Conservation (phyloP, 1,140 invertebrate genomes). For the Apis dorsata region DNA sequence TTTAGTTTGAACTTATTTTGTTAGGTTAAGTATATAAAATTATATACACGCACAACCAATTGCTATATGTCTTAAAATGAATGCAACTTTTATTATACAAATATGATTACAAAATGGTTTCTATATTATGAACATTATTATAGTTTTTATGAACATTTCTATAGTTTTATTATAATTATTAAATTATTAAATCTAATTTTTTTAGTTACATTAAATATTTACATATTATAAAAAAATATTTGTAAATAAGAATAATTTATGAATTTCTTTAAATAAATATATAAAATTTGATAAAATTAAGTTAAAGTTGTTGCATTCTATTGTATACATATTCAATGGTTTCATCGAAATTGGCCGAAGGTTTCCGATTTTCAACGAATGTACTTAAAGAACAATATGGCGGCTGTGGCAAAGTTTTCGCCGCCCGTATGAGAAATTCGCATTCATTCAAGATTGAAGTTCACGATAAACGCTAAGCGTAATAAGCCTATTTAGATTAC, state of each 20-base stretch:
- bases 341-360: conserved; percentile 34
- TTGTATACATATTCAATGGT: conserved; percentile 1
- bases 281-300: not conserved
- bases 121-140: not conserved
- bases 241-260: not conserved
- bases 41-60: conserved; percentile 2
- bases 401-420: conserved; percentile 73
- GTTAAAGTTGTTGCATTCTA: not conserved
- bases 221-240: not conserved
- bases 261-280: not conserved
- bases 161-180: not conserved
- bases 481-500: conserved; percentile 44
- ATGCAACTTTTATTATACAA: not conserved
- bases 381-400: conserved; percentile 72
- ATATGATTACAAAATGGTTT: not conserved
- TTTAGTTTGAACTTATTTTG: conserved; percentile 21
- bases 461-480: conserved; percentile 15
- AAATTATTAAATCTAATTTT: not conserved
- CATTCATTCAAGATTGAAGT: conserved; percentile 31
- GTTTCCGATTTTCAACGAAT: conserved; percentile 55
- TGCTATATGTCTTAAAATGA: not conserved
- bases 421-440: conserved; percentile 66
- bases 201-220: not conserved
- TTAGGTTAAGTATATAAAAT: conserved; percentile 22
- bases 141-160: not conserved